phyloP scores from a whole-genome alignment of 2,113 vertebrate genomes.

The Atherinomorus stipes region DNA sequence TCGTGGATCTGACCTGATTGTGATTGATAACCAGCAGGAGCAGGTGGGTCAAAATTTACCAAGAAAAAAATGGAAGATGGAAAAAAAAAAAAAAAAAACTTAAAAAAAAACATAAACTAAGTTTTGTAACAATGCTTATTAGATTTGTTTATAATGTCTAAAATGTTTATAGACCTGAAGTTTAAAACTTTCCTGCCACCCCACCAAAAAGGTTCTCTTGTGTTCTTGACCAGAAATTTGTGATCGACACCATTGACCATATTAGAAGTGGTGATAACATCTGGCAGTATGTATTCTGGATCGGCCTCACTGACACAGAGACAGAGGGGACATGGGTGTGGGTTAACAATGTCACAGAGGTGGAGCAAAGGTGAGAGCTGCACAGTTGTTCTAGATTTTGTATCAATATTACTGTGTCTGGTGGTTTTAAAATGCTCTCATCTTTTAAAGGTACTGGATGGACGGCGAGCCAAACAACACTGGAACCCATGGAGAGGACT shows the following conservation, averaged over 20 bases:
- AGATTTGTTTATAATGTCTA: too few relatives aligned
- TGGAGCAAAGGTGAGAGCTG: constrained; percentile 32
- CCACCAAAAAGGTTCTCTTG: not conserved
- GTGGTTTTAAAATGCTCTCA: too few relatives aligned
- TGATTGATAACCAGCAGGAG: constrained; percentile 24
- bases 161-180: not conserved
- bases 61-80: too few relatives aligned
- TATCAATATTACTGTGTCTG: too few relatives aligned
- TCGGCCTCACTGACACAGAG: constrained; percentile 46
- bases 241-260: constrained; percentile 3
- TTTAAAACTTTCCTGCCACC: too few relatives aligned
- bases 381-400: not conserved
- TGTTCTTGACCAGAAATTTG: constrained; percentile 28
- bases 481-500: too few relatives aligned
- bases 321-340: constrained; percentile 45
- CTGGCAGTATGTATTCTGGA: constrained; percentile 24
- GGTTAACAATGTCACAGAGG: constrained; percentile 62
- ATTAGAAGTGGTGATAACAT: accelerated
- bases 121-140: not conserved
- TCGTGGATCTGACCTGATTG: constrained; percentile 18
- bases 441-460: too few relatives aligned
- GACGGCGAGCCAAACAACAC: too few relatives aligned
- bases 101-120: too few relatives aligned
- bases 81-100: too few relatives aligned
- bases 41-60: constrained; percentile 26